Percentiles rank a stretch among this genome's conserved stretches.
Conservation (phyloP, 2,113 vertebrate species). For the Marmota flaviventris region DNA sequence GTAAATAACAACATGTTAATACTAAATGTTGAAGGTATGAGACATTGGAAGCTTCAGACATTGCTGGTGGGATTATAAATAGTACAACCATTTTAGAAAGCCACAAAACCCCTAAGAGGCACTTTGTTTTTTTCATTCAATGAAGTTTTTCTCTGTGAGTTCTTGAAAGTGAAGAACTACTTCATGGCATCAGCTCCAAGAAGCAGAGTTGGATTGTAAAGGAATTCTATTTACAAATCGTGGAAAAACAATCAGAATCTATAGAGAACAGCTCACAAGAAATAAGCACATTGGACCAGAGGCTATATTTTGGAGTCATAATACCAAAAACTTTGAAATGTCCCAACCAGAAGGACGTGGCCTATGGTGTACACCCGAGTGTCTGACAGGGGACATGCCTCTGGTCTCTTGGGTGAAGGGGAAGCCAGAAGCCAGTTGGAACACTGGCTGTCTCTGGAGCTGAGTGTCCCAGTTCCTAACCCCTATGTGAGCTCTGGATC, state of each 20-base stretch:
- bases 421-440: neutral
- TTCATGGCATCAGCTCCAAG: neutral
- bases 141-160: neutral
- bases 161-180: neutral
- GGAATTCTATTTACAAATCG: neutral
- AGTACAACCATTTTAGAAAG: neutral
- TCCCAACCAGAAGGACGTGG: neutral
- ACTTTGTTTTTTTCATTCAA: neutral
- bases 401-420: neutral
- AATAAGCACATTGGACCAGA: neutral
- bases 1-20: neutral
- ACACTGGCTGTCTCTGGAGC: neutral
- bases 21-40: neutral
- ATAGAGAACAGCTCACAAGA: neutral
- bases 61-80: neutral
- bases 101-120: neutral
- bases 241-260: neutral
- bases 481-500: neutral
- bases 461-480: neutral
- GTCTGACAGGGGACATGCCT: neutral
- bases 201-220: neutral
- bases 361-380: neutral
- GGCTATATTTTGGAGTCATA: neutral
- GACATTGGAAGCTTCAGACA: neutral
- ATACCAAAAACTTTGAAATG: neutral